Percentiles rank a stretch among this genome's conserved stretches.
These are phyloP conservation scores for Emydoidea blandingii DNA, from an alignment of 2,797 vertebrate species.

Conservation along the genomic window DNA sequence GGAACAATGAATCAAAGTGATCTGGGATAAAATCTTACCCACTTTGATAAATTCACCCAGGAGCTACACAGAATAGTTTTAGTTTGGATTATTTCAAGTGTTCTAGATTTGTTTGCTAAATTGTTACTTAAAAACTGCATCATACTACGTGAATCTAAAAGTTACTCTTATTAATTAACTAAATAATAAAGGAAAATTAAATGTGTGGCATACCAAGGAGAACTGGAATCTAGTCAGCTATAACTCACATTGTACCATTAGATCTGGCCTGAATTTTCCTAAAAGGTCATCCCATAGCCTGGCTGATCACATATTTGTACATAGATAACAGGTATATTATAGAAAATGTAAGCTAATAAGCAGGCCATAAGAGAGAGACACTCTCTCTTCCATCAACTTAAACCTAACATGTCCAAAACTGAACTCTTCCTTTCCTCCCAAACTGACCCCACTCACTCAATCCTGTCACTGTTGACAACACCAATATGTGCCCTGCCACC, in stretches of 20 bases:
- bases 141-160: background rate
- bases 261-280: conserved; percentile 41
- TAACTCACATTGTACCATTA: conserved; percentile 42
- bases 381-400: conserved; percentile 60
- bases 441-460: conserved; percentile 29
- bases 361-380: conserved; percentile 58
- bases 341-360: conserved; percentile 64
- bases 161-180: conserved; percentile 31
- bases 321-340: background rate
- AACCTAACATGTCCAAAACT: conserved; percentile 38
- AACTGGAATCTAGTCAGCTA: conserved; percentile 24
- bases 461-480: background rate
- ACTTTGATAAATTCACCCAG: background rate
- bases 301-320: background rate
- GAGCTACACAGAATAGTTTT: background rate
- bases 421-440: conserved; percentile 37
- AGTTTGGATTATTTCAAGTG: background rate
- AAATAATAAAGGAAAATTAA: background rate
- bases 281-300: conserved; percentile 46
- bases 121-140: background rate
- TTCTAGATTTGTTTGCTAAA: rapidly evolving
- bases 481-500: background rate
- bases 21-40: background rate
- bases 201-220: background rate
- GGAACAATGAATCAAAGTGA: conserved; percentile 24